Conservation (phyloP, 2,888 invertebrate species). For the Andrena camellia region DNA sequence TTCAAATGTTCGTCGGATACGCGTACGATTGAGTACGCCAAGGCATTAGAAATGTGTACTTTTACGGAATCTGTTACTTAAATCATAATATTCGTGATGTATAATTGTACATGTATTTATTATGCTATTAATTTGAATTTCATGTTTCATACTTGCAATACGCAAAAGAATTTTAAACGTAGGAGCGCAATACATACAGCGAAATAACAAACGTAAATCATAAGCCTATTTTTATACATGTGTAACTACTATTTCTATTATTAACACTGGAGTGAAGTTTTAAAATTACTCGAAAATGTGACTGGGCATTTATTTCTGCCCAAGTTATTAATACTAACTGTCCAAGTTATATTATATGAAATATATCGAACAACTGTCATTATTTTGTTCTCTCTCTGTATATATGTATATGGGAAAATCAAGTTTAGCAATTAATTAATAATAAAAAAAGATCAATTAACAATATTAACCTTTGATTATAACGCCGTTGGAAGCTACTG, state of each 20-base stretch:
- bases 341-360: background rate
- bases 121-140: background rate
- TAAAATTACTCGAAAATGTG: background rate
- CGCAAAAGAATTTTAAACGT: background rate
- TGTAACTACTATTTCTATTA: background rate
- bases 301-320: background rate
- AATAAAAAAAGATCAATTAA: constrained; percentile 20
- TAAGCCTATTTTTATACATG: constrained; percentile 4
- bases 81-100: too few relatives aligned
- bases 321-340: background rate
- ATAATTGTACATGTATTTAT: too few relatives aligned
- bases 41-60: too few relatives aligned
- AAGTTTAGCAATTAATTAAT: background rate
- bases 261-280: too few relatives aligned
- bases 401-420: background rate
- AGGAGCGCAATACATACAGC: background rate
- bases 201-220: background rate
- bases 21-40: too few relatives aligned
- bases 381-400: background rate
- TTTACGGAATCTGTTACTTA: too few relatives aligned
- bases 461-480: constrained; percentile 87
- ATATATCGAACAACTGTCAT: background rate
- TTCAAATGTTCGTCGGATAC: too few relatives aligned
- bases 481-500: constrained; percentile 90
- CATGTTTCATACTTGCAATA: background rate